Base-by-base conservation (phyloP, 2,797 vertebrate species). In the Poecilia picta region DNA sequence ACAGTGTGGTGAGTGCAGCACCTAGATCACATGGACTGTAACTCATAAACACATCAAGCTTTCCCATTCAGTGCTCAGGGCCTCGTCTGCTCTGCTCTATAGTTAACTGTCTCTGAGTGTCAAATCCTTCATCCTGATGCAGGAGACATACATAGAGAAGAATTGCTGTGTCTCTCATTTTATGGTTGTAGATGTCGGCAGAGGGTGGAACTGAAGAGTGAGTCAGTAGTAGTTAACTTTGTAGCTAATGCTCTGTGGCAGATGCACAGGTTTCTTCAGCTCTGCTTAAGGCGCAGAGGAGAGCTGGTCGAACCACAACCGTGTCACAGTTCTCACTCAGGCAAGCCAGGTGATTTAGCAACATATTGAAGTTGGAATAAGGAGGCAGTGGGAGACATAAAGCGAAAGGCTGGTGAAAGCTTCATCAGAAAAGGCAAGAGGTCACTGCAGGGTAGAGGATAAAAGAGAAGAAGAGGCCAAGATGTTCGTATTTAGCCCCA, bases 241-340 rank as follows among this genome's bases (percentile, higher is more conserved):
- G 93, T 84, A 85, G 92, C 93, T 95, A 95, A 95, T 93, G 91
- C 92, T 92, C 83, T 91, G 92, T 95, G 94, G 93, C 94, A 95
- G 94, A 88, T 89, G 87, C 89, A 87, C 92, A 90, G 91, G 90
- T 93, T 95, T 93, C 91, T 84, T 86, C 89, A 88, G 84, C 91
- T 87, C 89, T 82, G 90, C 93, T 94, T 88, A 90, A 92, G 89
- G 89, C 81, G n/a, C 83, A 76, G 81, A 80, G 82, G 84, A 84
- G 83, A 83, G 85, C 86, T 85, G 88, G 89, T 89, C 89, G 87
- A 92, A 91, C 87, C 78, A 77, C 89, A 91, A 81, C 82, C 80
- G 78, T 84, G 85, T 85, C 81, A 31, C 78, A 79, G 86, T 84
- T 91, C 85, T 88, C 89, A 87, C 79, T 92, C 86, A 89, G 83